Evolutionary conservation across 2,113 vertebrate genomes (phyloP).

Genomic region (Clarias magur): DNA sequence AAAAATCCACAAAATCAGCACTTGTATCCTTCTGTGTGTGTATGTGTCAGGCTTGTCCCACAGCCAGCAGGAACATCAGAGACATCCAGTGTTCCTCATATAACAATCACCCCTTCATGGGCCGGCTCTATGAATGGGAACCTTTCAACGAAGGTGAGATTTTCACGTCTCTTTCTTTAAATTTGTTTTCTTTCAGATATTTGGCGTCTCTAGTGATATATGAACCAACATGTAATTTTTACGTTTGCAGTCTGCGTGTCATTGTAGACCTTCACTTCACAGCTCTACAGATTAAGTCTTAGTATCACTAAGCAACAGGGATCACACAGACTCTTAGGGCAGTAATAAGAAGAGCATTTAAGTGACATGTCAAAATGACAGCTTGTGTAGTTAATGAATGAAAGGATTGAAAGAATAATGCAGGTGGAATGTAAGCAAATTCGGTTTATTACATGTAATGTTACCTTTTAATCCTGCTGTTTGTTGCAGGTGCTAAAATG

Average conservation of each 20-base stretch:
- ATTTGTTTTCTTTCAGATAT: neutral
- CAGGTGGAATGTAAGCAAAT: slow-evolving; percentile 17
- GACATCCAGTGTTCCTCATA: slow-evolving; percentile 90
- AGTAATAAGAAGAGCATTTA: slow-evolving; percentile 50
- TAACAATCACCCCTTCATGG: slow-evolving; percentile 95
- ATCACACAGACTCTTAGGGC: slow-evolving; percentile 52
- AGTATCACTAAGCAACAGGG: slow-evolving; percentile 59
- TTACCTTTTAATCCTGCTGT: slow-evolving; percentile 9
- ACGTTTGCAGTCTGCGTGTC: neutral
- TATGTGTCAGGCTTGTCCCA: slow-evolving; percentile 79
- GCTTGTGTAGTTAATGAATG: neutral
- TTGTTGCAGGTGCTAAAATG: neutral
- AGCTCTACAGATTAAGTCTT: slow-evolving; percentile 37
- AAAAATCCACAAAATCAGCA: neutral
- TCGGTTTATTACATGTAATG: neutral
- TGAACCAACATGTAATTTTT: neutral
- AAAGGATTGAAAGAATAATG: slow-evolving; percentile 5
- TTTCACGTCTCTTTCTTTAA: neutral
- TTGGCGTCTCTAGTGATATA: neutral
- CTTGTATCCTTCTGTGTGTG: neutral
- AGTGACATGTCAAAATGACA: slow-evolving; percentile 52
- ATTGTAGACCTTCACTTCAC: slow-evolving; percentile 16
- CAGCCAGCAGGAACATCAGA: slow-evolving; percentile 82
- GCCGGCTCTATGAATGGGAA: slow-evolving; percentile 93
- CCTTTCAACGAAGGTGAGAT: slow-evolving; percentile 91